Percentiles rank a stretch among this genome's conserved stretches.
Evolutionary conservation across 2,797 vertebrate species (phyloP).

Genomic region (Anolis apletophallus): DNA sequence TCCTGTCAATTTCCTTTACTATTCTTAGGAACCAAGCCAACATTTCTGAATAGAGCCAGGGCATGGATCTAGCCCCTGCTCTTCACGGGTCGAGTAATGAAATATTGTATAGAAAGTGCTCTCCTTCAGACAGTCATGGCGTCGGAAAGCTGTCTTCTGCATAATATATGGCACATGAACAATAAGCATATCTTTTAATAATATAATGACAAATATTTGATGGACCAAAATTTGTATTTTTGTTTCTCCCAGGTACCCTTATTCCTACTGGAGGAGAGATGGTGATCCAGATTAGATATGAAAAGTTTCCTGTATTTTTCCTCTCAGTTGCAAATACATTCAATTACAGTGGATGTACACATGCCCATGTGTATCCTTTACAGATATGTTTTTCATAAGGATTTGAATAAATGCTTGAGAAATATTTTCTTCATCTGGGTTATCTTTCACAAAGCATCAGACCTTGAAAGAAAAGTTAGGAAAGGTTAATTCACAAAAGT

Average conservation of each 20-base stretch:
- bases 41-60: background rate
- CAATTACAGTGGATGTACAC: background rate
- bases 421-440: background rate
- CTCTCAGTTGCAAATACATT: background rate
- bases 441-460: background rate
- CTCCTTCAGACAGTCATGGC: background rate
- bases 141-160: background rate
- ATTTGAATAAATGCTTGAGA: background rate
- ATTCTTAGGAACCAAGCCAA: background rate
- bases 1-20: background rate
- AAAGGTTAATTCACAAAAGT: background rate
- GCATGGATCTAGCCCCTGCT: background rate
- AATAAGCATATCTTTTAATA: background rate
- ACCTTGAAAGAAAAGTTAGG: too few relatives aligned
- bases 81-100: background rate
- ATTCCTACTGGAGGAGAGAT: background rate
- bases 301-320: background rate
- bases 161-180: background rate
- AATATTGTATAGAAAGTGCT: background rate
- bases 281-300: background rate
- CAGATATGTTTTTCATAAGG: background rate
- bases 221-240: background rate
- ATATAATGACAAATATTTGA: constrained; percentile 19
- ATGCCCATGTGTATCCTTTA: background rate
- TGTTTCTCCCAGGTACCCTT: background rate